Evolutionary conservation across 2,888 invertebrate genomes (phyloP).

Genomic region (Caenorhabditis wallacei): DNA sequence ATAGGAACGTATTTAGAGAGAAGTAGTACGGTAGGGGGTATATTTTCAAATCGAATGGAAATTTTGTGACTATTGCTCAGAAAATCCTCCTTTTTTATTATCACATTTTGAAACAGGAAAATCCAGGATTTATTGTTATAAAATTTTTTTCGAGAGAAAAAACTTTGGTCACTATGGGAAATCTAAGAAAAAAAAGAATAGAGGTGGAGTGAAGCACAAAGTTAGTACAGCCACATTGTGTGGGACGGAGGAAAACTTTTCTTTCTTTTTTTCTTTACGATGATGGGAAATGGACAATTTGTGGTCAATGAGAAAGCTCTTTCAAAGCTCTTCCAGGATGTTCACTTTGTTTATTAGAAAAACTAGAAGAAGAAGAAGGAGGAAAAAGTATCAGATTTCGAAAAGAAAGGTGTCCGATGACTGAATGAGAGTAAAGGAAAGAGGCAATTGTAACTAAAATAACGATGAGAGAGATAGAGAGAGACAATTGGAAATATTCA

Average conservation of each 20-base stretch:
- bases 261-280: conserved; percentile 42
- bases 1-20: neutral
- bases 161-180: conserved; percentile 3
- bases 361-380: neutral
- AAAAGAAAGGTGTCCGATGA: conserved; percentile 36
- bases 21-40: no score
- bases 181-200: conserved; percentile 1
- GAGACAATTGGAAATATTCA: conserved; percentile 23
- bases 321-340: conserved; percentile 22
- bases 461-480: conserved; percentile 6
- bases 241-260: conserved; percentile 16
- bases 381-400: conserved; percentile 17
- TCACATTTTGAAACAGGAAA: neutral
- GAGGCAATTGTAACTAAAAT: conserved; percentile 40
- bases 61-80: no score
- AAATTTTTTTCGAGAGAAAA: neutral
- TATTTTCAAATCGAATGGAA: no score
- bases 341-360: conserved; percentile 56
- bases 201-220: conserved; percentile 22
- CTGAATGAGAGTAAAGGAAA: conserved; percentile 2
- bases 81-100: no score
- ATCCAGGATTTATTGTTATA: conserved; percentile 3
- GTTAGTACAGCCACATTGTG: conserved; percentile 33
- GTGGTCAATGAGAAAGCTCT: conserved; percentile 38
- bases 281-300: conserved; percentile 58